Percentiles rank a stretch among this genome's conserved stretches.
Conservation (phyloP, 2,113 vertebrate species). For the Chinchilla lanigera region DNA sequence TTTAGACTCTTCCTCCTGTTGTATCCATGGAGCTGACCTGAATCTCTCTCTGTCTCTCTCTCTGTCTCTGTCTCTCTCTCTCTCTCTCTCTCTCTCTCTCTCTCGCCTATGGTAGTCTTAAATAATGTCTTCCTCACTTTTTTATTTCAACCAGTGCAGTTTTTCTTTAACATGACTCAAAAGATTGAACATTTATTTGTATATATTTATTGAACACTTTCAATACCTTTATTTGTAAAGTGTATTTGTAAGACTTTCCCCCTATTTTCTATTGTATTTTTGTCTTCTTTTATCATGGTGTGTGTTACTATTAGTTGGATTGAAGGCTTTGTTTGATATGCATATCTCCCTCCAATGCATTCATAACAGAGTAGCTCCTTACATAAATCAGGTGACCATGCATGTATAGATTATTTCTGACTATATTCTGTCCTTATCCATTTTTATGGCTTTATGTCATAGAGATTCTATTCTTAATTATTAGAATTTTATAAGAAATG, state of each 20-base stretch:
- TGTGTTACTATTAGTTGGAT: background rate
- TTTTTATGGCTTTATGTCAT: background rate
- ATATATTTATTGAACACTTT: background rate
- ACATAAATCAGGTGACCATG: background rate
- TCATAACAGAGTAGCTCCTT: background rate
- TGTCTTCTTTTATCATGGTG: background rate
- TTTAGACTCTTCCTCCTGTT: background rate
- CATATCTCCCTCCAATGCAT: background rate
- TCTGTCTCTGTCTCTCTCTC: no score
- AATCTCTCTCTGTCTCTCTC: background rate
- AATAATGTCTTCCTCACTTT: background rate
- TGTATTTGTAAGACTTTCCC: background rate
- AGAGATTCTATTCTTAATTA: constrained; percentile 24
- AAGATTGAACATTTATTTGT: background rate
- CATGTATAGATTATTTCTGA: background rate
- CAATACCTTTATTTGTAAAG: background rate
- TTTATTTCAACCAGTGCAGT: background rate
- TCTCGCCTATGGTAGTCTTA: background rate
- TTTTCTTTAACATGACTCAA: background rate
- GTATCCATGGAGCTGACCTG: background rate
- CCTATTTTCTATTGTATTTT: background rate
- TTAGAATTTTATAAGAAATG: constrained; percentile 20
- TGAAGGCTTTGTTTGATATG: background rate
- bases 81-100: no score
- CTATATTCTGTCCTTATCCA: background rate